phyloP scores from a whole-genome alignment of 1,140 invertebrate genomes.

The Drosophila parabipectinata region DNA sequence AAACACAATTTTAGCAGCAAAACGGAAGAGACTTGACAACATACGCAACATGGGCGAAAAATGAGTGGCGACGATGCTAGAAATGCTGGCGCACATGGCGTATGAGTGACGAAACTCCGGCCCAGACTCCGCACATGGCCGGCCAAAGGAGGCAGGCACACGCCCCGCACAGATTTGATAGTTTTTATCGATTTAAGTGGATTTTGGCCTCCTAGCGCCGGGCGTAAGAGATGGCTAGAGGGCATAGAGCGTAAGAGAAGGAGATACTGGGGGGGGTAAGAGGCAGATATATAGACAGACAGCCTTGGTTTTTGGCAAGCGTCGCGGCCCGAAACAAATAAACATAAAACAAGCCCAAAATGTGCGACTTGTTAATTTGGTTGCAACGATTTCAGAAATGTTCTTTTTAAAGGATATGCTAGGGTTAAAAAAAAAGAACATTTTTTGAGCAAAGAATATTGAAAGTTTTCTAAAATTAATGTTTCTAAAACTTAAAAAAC shows the following conservation, averaged over 20 bases:
- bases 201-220: slow-evolving; percentile 51
- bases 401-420: neutral
- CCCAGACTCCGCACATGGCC: slow-evolving; percentile 11
- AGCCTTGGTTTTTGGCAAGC: slow-evolving; percentile 66
- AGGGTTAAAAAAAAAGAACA: neutral
- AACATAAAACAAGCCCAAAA: slow-evolving; percentile 60
- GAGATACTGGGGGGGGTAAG: slow-evolving; percentile 6
- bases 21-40: slow-evolving; percentile 78
- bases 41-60: slow-evolving; percentile 81
- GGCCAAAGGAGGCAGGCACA: slow-evolving; percentile 35
- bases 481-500: no score
- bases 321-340: slow-evolving; percentile 61
- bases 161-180: slow-evolving; percentile 80
- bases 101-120: slow-evolving; percentile 73
- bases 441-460: neutral
- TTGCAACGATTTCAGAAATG: slow-evolving; percentile 7
- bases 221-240: slow-evolving; percentile 4
- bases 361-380: slow-evolving; percentile 29
- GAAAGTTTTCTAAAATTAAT: neutral
- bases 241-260: neutral
- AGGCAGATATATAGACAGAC: slow-evolving; percentile 52
- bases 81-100: slow-evolving; percentile 69
- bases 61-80: slow-evolving; percentile 63
- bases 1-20: slow-evolving; percentile 28
- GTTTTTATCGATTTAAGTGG: slow-evolving; percentile 82